Evolutionary conservation across 2,113 vertebrate species (phyloP), one percentile per base, ranked within the genome.

Genomic region (Podarcis muralis): DNA sequence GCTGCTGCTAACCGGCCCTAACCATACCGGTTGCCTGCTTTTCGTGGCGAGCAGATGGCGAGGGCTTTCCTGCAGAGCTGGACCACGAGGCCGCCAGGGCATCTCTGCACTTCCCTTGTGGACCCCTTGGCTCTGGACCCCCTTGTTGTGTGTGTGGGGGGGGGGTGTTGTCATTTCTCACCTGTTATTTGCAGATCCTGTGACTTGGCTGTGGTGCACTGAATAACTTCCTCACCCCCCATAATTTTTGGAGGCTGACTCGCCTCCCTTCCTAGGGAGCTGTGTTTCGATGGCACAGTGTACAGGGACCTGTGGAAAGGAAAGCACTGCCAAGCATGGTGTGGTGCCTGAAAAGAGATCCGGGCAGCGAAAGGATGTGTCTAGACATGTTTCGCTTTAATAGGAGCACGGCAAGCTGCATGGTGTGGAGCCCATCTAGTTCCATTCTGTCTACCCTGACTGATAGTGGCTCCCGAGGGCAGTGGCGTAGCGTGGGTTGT

Each of bases 311-410:
- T 27, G 32, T 13, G 3, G 37, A 78, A 43, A 25, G 71, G 32
- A 71, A 87, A 62, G 48, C 6, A 25, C 48, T 65, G n/a, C 20
- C 27, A 76, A 88, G 43, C 37, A 37, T 74, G 27, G 20, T 75
- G 40, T 53, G 25, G 48, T 18, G 37, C 23, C 69, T 74, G 20
- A 75, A 35, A 74, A 30, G 72, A 23, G 1, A 15, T 72, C 16
- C 20, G 53, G 9, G 72, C 72, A 5, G 18, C 35, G 2, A 16
- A 53, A 83, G 53, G 9, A 53, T 81, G 48, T 76, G 87, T 66
- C 87, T 83, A 75, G 71, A 81, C 87, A 76, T 88, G 87, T 66
- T 79, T 82, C 25, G 20, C 13, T 35, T 76, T 23, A 66, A 65
- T 66, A 20, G 25, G 43, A 62, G 48, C 48, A 2, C 12, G 48